A percentile compares a stretch with the other conserved stretches of the same genome.
Conservation (phyloP, 2,797 vertebrate species). For the Danio tinwini region DNA sequence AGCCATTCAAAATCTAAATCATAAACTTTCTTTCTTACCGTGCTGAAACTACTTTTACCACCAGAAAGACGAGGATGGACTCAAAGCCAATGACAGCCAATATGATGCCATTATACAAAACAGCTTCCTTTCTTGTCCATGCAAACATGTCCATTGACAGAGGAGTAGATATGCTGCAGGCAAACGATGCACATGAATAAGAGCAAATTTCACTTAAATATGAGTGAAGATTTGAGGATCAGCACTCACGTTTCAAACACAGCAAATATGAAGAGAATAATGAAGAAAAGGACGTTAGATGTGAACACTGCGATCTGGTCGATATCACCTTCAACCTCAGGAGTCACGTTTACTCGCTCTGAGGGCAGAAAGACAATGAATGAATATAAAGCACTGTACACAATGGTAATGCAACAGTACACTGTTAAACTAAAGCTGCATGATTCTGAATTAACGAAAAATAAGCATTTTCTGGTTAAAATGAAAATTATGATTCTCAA, state of each 20-base stretch:
- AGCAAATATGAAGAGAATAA: conserved; percentile 93
- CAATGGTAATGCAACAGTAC: too few species aligned
- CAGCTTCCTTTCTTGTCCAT: conserved; percentile 91
- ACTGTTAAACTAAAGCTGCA: background rate
- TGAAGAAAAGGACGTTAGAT: conserved; percentile 91
- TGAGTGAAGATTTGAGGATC: background rate
- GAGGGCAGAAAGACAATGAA: conserved; percentile 20
- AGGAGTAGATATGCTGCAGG: conserved; percentile 88
- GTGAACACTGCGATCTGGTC: conserved; percentile 87
- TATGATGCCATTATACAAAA: conserved; percentile 92
- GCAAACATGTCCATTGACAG: conserved; percentile 98
- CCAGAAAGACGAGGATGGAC: conserved; percentile 88
- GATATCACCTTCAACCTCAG: conserved; percentile 74
- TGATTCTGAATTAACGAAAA: too few species aligned
- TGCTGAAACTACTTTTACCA: conserved; percentile 85
- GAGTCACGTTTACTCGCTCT: conserved; percentile 73
- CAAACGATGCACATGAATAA: background rate
- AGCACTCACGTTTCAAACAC: conserved; percentile 94
- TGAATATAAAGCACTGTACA: background rate
- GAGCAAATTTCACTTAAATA: background rate
- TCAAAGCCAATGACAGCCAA: conserved; percentile 90
- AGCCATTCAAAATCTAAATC: background rate
- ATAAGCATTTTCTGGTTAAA: too few species aligned
- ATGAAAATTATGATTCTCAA: too few species aligned
- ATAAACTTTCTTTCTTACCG: conserved; percentile 75